These are phyloP conservation scores for Crotalus helleri DNA, from an alignment of 2,113 vertebrate species.

Conservation along the genomic window DNA sequence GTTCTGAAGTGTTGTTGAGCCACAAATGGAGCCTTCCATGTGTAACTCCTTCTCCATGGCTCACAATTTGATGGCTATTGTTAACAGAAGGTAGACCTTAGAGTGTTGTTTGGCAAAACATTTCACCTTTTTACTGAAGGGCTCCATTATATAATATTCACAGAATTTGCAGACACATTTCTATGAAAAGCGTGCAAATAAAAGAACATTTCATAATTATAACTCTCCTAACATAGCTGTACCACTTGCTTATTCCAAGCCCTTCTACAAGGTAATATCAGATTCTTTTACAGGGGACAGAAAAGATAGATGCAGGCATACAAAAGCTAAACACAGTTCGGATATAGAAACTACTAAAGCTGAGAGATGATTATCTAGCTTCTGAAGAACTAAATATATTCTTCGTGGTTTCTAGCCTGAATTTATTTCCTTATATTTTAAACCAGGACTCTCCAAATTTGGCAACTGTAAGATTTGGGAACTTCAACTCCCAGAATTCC, in stretches of 20 bases:
- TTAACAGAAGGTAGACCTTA: background rate
- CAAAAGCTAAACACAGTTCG: background rate
- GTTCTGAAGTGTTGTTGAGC: conserved; percentile 1
- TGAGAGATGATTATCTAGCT: background rate
- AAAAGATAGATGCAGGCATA: background rate
- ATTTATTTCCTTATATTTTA: background rate
- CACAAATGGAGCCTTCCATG: conserved; percentile 4
- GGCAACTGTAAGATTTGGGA: background rate
- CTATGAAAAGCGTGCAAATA: background rate
- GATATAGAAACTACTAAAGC: background rate
- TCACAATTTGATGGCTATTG: background rate
- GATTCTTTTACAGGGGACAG: background rate
- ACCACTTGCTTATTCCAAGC: background rate
- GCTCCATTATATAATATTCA: background rate
- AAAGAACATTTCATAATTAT: background rate
- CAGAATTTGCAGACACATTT: fast-evolving
- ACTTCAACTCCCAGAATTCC: background rate
- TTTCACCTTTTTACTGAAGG: fast-evolving
- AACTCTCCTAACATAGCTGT: background rate
- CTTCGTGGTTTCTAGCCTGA: background rate
- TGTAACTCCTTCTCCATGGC: conserved; percentile 1
- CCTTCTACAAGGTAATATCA: background rate
- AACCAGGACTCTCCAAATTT: background rate
- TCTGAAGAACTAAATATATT: background rate
- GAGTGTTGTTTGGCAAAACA: background rate